phyloP scores from a whole-genome alignment of 2,888 invertebrate species.

The Scaptomyza cyrtandrae region DNA sequence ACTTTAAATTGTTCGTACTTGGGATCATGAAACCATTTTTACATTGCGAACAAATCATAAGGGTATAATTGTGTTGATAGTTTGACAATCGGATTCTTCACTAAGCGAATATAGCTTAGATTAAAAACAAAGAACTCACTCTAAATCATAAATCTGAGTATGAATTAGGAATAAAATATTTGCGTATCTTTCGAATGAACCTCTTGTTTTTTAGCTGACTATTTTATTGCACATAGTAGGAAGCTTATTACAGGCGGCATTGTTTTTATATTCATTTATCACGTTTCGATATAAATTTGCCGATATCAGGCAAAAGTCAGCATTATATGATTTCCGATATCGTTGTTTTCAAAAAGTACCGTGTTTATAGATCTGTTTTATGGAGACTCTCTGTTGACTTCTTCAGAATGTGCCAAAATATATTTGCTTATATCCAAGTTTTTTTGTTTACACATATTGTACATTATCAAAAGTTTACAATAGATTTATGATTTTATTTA shows the following conservation, averaged over 20 bases:
- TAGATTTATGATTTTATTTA: slow-evolving; percentile 35
- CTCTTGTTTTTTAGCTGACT: slow-evolving; percentile 15
- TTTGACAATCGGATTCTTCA: no score
- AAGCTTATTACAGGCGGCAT: slow-evolving; percentile 45
- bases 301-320: slow-evolving; percentile 22
- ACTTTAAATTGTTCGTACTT: background rate
- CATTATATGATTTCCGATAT: slow-evolving; percentile 19
- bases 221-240: slow-evolving; percentile 34
- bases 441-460: background rate
- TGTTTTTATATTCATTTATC: slow-evolving; percentile 23
- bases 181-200: slow-evolving; percentile 7
- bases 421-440: background rate
- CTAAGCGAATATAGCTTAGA: no score
- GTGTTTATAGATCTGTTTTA: slow-evolving; percentile 30
- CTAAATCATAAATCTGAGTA: no score
- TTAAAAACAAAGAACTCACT: no score
- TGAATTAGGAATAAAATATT: background rate
- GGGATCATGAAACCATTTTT: background rate
- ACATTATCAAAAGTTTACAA: slow-evolving; percentile 23
- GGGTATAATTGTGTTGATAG: no score
- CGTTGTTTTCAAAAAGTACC: slow-evolving; percentile 13
- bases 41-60: no score
- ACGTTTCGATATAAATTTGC: slow-evolving; percentile 38
- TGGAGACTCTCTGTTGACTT: slow-evolving; percentile 3
- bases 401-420: background rate